These are phyloP conservation scores for Cairina moschata DNA, from an alignment of 2,113 vertebrate species.

Conservation along the genomic window DNA sequence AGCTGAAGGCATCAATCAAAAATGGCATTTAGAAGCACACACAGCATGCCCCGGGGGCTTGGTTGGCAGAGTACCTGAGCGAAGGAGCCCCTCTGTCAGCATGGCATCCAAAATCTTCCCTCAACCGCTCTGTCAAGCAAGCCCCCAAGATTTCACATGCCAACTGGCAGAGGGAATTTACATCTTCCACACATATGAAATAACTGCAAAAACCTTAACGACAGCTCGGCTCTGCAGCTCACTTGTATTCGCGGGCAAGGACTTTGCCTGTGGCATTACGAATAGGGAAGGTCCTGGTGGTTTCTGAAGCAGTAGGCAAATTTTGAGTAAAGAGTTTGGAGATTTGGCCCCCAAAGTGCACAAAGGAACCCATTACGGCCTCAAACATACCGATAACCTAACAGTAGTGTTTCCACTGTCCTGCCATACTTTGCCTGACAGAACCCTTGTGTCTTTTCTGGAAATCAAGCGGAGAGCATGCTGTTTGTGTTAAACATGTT, in stretches of 20 bases:
- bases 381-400: not conserved
- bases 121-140: constrained; percentile 2
- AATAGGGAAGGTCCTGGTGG: not conserved
- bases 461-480: not conserved
- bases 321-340: not conserved
- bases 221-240: not conserved
- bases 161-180: not conserved
- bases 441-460: not conserved
- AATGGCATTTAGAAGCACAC: constrained; percentile 29
- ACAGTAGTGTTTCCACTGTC: not conserved
- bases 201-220: not conserved
- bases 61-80: constrained; percentile 23
- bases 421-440: not conserved
- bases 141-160: not conserved
- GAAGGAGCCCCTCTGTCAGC: not conserved
- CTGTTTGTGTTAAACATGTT: not conserved
- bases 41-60: not conserved
- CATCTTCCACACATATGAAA: not conserved
- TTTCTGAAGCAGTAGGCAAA: not conserved
- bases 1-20: constrained; percentile 57
- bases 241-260: not conserved
- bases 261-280: not conserved
- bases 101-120: not conserved
- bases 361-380: not conserved
- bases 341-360: not conserved